Conservation (phyloP, 2,797 vertebrate species). For the Merluccius polli region DNA sequence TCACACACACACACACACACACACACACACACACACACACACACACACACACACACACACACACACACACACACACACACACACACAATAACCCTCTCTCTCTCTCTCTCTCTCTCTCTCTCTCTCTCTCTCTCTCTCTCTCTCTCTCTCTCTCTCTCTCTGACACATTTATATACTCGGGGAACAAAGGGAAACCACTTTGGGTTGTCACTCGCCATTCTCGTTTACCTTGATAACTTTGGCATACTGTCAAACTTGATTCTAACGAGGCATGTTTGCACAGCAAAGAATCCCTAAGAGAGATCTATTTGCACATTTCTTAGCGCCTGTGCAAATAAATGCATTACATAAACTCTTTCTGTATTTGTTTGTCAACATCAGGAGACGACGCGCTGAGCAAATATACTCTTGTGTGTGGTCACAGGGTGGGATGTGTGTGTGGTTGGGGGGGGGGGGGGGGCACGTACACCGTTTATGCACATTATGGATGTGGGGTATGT, state of each 20-base stretch:
- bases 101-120: conserved; percentile 14
- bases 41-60: not conserved
- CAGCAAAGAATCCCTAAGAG: conserved; percentile 97
- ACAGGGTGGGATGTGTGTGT: conserved; percentile 14
- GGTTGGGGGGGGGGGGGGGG: conserved; percentile 21
- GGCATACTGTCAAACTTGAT: conserved; percentile 77
- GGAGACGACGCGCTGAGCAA: conserved; percentile 90
- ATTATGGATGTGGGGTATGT: conserved; percentile 26
- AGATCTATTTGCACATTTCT: conserved; percentile 97
- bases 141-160: conserved; percentile 5
- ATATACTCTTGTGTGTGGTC: conserved; percentile 88
- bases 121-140: not conserved
- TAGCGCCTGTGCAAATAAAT: conserved; percentile 96
- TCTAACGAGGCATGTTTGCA: conserved; percentile 85
- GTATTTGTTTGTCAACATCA: conserved; percentile 98
- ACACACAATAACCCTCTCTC: conserved; percentile 3
- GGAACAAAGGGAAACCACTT: conserved; percentile 73
- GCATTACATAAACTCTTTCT: conserved; percentile 93
- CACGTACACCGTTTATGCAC: conserved; percentile 43
- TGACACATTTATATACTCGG: conserved; percentile 20
- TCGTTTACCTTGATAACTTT: conserved; percentile 79
- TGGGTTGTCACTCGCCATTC: conserved; percentile 74
- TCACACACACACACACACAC: not conserved
- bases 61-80: too few species aligned
- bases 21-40: conserved; percentile 3